These are phyloP conservation scores for Tinea trinotella DNA, from an alignment of 2,888 invertebrate genomes.

Conservation along the genomic window DNA sequence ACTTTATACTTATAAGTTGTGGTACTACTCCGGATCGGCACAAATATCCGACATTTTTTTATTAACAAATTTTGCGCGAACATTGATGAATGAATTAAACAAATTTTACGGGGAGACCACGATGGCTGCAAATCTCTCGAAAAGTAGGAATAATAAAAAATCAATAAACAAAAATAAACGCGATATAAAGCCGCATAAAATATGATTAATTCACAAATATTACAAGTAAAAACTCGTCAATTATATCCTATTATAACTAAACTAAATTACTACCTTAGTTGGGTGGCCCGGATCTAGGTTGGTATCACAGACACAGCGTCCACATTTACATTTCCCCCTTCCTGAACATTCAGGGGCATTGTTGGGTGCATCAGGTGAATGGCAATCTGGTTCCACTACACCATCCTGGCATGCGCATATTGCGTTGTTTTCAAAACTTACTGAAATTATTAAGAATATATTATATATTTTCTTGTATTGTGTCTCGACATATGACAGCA, in stretches of 20 bases:
- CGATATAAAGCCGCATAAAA: too few species aligned
- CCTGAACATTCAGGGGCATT: conserved; percentile 41
- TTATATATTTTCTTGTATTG: neutral
- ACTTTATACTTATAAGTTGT: too few species aligned
- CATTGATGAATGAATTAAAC: too few species aligned
- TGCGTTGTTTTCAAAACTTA: conserved; percentile 49
- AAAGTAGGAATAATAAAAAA: too few species aligned
- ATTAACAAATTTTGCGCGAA: neutral
- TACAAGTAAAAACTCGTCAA: neutral
- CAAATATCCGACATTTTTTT: too few species aligned
- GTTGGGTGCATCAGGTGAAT: conserved; percentile 35
- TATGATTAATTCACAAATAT: too few species aligned
- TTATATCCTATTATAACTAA: too few species aligned
- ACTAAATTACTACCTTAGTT: conserved; percentile 44
- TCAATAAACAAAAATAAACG: too few species aligned
- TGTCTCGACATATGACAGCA: too few species aligned
- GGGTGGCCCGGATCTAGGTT: conserved; percentile 38
- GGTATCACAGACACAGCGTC: conserved; percentile 47
- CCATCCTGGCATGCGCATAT: conserved; percentile 44
- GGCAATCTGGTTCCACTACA: conserved; percentile 37
- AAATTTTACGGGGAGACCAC: too few species aligned
- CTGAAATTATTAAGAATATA: conserved; percentile 29
- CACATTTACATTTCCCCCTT: conserved; percentile 51
- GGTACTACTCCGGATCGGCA: too few species aligned
- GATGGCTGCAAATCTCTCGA: too few species aligned